These are phyloP conservation scores for Agriopis leucophaearia DNA, from an alignment of 2,888 invertebrate genomes.

Conservation along the genomic window DNA sequence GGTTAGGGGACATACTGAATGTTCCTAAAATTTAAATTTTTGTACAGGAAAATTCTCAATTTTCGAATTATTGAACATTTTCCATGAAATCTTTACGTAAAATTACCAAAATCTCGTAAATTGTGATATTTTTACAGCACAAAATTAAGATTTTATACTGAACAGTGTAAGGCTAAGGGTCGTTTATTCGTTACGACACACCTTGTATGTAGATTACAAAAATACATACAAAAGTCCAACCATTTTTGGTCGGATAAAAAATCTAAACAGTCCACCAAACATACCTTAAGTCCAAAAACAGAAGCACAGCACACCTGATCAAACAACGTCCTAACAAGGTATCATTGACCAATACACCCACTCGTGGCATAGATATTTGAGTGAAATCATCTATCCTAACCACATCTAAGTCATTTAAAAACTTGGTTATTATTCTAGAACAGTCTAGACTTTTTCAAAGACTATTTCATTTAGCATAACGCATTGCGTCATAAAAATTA, in stretches of 20 bases:
- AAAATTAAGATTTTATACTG: too few species aligned
- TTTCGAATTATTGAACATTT: too few species aligned
- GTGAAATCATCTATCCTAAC: background rate
- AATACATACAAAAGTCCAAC: too few species aligned
- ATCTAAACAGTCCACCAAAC: background rate
- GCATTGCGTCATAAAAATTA: conserved; percentile 37
- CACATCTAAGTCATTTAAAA: background rate
- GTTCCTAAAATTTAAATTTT: too few species aligned
- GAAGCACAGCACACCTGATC: conserved; percentile 1
- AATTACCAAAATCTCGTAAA: too few species aligned
- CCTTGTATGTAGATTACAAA: too few species aligned
- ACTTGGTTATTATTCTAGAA: background rate
- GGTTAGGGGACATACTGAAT: too few species aligned
- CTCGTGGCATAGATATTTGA: conserved; percentile 9
- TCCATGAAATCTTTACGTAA: too few species aligned
- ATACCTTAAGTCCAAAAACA: background rate
- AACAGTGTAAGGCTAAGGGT: too few species aligned
- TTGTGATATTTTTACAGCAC: too few species aligned
- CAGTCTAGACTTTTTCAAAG: conserved; percentile 16
- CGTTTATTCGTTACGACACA: too few species aligned
- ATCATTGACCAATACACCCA: conserved; percentile 20
- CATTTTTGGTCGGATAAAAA: background rate
- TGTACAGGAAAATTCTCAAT: too few species aligned
- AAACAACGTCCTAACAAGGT: conserved; percentile 14
- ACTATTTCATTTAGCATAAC: conserved; percentile 2